phyloP scores from a whole-genome alignment of 1,140 invertebrate genomes.

The Magallana angulata region DNA sequence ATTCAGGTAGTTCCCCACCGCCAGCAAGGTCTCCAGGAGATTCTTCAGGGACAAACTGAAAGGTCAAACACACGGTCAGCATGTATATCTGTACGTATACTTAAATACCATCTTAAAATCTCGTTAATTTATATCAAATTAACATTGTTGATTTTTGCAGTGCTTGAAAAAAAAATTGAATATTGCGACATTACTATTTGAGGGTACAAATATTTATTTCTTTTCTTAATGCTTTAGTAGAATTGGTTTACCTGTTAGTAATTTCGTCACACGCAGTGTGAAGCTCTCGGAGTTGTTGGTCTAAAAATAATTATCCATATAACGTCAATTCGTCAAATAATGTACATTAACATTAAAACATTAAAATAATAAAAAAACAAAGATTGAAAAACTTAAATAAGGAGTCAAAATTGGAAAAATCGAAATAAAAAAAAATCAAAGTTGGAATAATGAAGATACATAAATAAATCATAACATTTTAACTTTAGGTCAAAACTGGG shows the following conservation, averaged over 20 bases:
- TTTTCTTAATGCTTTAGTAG: too few species aligned
- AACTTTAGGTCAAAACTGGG: neutral
- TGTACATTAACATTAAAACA: neutral
- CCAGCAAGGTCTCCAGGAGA: slow-evolving; percentile 93
- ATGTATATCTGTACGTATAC: too few species aligned
- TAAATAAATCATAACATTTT: too few species aligned
- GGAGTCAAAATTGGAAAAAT: neutral
- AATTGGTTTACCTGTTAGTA: slow-evolving; percentile 65
- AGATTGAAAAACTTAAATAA: neutral
- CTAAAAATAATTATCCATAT: slow-evolving; percentile 58
- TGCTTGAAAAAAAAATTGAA: too few species aligned
- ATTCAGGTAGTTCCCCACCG: slow-evolving; percentile 94
- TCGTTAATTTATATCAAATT: too few species aligned
- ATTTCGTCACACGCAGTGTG: slow-evolving; percentile 76
- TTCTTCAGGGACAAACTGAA: slow-evolving; percentile 86
- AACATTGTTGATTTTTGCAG: too few species aligned
- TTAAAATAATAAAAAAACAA: neutral
- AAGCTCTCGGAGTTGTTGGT: slow-evolving; percentile 74
- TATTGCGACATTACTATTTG: too few species aligned
- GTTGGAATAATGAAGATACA: too few species aligned
- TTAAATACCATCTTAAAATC: too few species aligned
- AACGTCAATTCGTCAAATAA: too few species aligned
- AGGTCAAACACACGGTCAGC: slow-evolving; percentile 3
- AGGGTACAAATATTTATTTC: too few species aligned
- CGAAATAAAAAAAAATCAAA: too few species aligned